These are phyloP conservation scores for Tetheella fluctuosa DNA, from an alignment of 2,888 invertebrate species.

Conservation along the genomic window DNA sequence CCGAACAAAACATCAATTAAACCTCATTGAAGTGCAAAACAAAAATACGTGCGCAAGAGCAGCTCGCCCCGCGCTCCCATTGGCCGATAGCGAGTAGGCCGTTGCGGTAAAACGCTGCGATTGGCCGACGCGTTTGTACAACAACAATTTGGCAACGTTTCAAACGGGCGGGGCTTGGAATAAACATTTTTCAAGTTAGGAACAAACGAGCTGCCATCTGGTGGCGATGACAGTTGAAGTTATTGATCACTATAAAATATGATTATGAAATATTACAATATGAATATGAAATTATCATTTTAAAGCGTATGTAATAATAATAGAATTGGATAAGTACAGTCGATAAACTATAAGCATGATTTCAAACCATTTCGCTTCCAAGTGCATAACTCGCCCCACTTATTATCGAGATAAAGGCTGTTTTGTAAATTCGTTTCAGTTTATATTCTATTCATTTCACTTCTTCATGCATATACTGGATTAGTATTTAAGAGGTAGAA, in stretches of 20 bases:
- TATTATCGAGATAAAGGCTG: too few species aligned
- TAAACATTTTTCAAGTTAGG: conserved; percentile 23
- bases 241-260: not conserved
- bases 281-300: not conserved
- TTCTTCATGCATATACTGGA: too few species aligned
- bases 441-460: too few species aligned
- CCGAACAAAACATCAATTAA: conserved; percentile 72
- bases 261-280: not conserved
- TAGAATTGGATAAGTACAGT: too few species aligned
- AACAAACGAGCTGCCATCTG: conserved; percentile 28
- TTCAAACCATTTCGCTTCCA: too few species aligned
- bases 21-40: conserved; percentile 73
- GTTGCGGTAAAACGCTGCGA: conserved; percentile 39
- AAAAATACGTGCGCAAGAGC: conserved; percentile 71
- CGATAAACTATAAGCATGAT: too few species aligned
- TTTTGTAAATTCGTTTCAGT: too few species aligned
- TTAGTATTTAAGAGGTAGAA: too few species aligned
- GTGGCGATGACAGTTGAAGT: conserved; percentile 12
- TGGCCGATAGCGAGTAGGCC: conserved; percentile 57
- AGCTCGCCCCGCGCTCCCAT: conserved; percentile 44
- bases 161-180: conserved; percentile 68
- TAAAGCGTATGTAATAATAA: too few species aligned
- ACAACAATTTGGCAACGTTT: conserved; percentile 72
- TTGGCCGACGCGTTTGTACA: conserved; percentile 52
- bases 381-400: too few species aligned